Evolutionary conservation across 2,888 invertebrate genomes (phyloP).

Genomic region (Trimorus sp.): DNA sequence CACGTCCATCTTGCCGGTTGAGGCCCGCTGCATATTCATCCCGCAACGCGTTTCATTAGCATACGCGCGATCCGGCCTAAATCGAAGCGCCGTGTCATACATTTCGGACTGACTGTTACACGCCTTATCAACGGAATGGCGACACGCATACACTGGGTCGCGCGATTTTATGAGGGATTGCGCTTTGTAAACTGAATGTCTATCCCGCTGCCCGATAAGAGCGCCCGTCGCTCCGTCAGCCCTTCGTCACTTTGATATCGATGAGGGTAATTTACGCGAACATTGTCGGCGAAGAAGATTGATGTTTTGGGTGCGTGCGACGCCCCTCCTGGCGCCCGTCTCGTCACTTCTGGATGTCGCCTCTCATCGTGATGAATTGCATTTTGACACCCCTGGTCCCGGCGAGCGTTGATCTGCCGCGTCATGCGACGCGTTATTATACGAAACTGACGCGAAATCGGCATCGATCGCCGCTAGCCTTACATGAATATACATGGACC

Average conservation of each 20-base stretch:
- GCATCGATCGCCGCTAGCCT: constrained; percentile 45
- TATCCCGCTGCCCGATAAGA: constrained; percentile 72
- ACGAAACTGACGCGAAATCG: constrained; percentile 58
- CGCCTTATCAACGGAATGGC: constrained; percentile 60
- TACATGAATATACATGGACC: constrained; percentile 50
- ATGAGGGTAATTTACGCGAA: constrained; percentile 80
- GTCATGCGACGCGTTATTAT: constrained; percentile 69
- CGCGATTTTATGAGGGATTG: constrained; percentile 67
- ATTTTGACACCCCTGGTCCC: constrained; percentile 73
- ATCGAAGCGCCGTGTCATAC: constrained; percentile 59
- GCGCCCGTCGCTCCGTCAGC: constrained; percentile 64
- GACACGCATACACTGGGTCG: constrained; percentile 49
- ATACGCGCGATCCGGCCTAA: constrained; percentile 57
- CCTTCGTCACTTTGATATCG: constrained; percentile 78
- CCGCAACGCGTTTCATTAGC: constrained; percentile 54
- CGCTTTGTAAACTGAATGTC: constrained; percentile 75
- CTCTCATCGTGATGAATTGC: constrained; percentile 75
- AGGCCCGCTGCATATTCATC: constrained; percentile 50
- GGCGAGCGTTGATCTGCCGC: constrained; percentile 67
- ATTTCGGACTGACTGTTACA: constrained; percentile 55
- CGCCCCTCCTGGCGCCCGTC: constrained; percentile 37
- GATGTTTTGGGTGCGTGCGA: constrained; percentile 78
- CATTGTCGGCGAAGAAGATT: constrained; percentile 80
- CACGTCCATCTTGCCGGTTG: not conserved
- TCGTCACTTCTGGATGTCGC: constrained; percentile 58